Base-by-base conservation (phyloP, 2,113 vertebrate genomes). In the Xyrauchen texanus region DNA sequence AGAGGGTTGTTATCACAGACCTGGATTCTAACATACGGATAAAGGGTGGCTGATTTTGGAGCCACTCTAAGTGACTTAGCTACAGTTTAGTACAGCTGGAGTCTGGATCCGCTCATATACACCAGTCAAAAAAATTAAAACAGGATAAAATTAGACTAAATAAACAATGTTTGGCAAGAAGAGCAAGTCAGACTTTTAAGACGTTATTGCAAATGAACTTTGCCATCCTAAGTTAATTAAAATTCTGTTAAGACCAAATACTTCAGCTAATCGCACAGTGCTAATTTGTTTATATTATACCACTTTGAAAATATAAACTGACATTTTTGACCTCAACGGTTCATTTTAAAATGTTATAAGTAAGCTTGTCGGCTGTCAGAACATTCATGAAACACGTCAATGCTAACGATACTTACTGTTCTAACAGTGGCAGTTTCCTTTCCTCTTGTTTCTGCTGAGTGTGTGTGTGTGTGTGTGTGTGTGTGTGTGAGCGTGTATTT, bases 161-260 rank as follows among this genome's bases (percentile, higher is more conserved):
- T 52, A 74, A 74, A 74, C 58, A 63, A 49, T 13, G 3, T n/a
- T 74, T 12, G 8, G 46, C 15, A 13, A 7, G 8, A n/a, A 52
- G 16, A 70, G 42, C 68, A 70, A 61, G 46, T 4, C 11, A 15
- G 0, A 4, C 21, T 0, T 61, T 16, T 53, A 53, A 53, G 10
- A 73, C 47, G n/a, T 11, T 42, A 63, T 34, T 34, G 21, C 3
- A 74, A 61, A 12, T 53, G 11, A 55, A 34, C 58, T 62, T 74
- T 74, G 10, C n/a, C 55, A 73, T 73, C 15, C 45, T 74, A 74
- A 63, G 51, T 74, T 74, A 46, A 74, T 74, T 74, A 62, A 74
- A 63, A 63, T n/a, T 15, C 60, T 8, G 58, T 74, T 74, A 63
- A n/a, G 16, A 34, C 58, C 60, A 63, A 63, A 63, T 74, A 62